Evolutionary conservation across 2,113 vertebrate species (phyloP), one percentile per base, ranked within the genome.

Genomic region (Gymnarchus niloticus): DNA sequence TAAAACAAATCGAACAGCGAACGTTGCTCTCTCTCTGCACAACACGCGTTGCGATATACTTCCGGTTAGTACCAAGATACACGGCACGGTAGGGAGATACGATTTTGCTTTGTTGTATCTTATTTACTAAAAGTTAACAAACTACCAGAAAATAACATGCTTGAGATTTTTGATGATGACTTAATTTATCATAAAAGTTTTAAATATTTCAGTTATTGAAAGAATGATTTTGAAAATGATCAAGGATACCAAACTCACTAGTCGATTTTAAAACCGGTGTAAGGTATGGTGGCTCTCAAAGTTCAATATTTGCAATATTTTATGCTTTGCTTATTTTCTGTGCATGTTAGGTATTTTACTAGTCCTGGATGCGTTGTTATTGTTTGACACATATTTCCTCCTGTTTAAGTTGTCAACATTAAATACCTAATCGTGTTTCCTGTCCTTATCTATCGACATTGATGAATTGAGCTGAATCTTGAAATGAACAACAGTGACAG

Each of bases 21-120:
- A n/a, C 44, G 44, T 12, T 48, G 10, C 0, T 21, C 0, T 6
- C 21, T n/a, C 21, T 48, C 21, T 37, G 37, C 21, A 41, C 44
- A 9, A n/a, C 44, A 3, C 73, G n/a, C 76, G 8, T 3, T 12
- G 76, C 44, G 3, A 9, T 41, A 41, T 17, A 78, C 76, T 78
- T 78, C 76, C 76, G 76, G 76, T 78, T 78, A 37, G 80, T 81
- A 54, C 48, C 80, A 81, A 21, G 44, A 33, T 52, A 52, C n/a
- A 21, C 10, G 52, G 14, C 5, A 54, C 10, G 0, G 80, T 9
- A 49, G 78, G 49, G 25, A 23, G 80, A 51, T 23, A 33, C 9
- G 7, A 54, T 52, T 54, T 78, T 48, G 65, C n/a, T n/a, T n/a
- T n/a, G n/a, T n/a, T n/a, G n/a, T n/a, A n/a, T n/a, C n/a, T n/a